Evolutionary conservation across 2,888 invertebrate genomes (phyloP), one percentile per base, ranked within the genome.

Genomic region (Acanthosepion esculentum): DNA sequence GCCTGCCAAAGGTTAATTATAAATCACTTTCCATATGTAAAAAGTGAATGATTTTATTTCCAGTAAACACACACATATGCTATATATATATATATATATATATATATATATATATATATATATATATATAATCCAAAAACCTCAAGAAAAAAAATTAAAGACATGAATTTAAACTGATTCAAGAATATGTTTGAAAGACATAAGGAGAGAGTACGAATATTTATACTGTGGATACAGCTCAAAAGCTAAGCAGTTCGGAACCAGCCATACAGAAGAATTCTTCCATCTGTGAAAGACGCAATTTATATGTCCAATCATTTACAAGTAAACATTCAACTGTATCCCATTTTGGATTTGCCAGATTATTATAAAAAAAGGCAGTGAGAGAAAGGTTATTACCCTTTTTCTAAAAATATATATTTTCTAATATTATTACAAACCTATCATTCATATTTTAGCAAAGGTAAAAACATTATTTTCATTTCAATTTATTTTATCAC

Each of bases 261-360:
- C n/a, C 78, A 78, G n/a, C 12, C 78, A 78, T 33, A 33, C 78
- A 78, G n/a, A 78, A 78, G 78, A 78, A 78, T 78, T 33, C 78
- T 78, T 78, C 78, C 78, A 33, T 78, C 78, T 78, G 78, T 78
- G 78, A 78, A 78, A n/a, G 78, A 33, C 33, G 15, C 78, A 78
- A 78, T 78, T 78, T 78, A 78, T 78, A n/a, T 78, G 78, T 78
- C 33, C 78, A 78, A 78, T 78, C 33, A 78, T 78, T 78, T 78
- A 33, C 1, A 15, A 23, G 20, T 33, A 33, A 78, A 78, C n/a
- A 78, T 78, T 18, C 78, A 33, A 33, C 78, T 33, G 15, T 33
- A 78, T 12, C 0, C n/a, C n/a, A 15, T 78, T 33, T 78, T 78
- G 78, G 50, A 50, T 50, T 12, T 50, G 15, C 8, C 15, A 12